Percentiles rank a stretch among this genome's conserved stretches.
These are phyloP conservation scores for Neoniphon sammara DNA, from an alignment of 2,797 vertebrate species.

Conservation along the genomic window DNA sequence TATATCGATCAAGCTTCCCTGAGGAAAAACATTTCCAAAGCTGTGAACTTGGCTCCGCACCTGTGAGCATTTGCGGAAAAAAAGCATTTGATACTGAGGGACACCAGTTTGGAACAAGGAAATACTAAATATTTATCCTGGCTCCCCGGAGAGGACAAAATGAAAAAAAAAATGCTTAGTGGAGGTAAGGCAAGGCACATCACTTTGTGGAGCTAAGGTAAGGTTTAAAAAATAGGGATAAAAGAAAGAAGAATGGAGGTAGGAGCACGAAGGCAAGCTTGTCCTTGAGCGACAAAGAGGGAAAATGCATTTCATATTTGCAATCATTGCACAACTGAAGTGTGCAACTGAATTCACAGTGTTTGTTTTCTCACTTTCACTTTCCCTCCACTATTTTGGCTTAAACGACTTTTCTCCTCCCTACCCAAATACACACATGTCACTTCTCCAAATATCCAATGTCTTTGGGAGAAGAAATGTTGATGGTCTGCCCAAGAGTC, in stretches of 20 bases:
- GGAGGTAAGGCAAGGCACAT: constrained; percentile 35
- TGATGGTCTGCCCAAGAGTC: constrained; percentile 66
- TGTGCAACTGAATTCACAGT: constrained; percentile 52
- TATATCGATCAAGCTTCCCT: constrained; percentile 58
- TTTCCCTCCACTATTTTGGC: constrained; percentile 67
- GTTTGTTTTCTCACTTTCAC: constrained; percentile 73
- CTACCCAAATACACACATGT: constrained; percentile 75
- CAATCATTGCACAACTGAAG: constrained; percentile 60
- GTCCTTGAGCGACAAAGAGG: constrained; percentile 59
- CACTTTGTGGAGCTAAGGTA: constrained; percentile 14
- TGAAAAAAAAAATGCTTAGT: constrained; percentile 33
- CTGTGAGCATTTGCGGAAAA: constrained; percentile 52
- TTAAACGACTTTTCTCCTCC: constrained; percentile 68
- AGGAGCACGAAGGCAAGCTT: constrained; percentile 25
- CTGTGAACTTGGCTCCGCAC: constrained; percentile 42
- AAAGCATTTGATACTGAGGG: constrained; percentile 46
- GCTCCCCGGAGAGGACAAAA: constrained; percentile 38
- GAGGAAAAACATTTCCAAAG: constrained; percentile 61
- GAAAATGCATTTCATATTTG: constrained; percentile 66
- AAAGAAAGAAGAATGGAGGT: constrained; percentile 33
- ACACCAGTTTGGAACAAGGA: constrained; percentile 57
- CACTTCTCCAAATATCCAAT: constrained; percentile 70
- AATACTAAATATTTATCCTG: constrained; percentile 65
- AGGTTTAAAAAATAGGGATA: constrained; percentile 33
- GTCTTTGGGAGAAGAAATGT: constrained; percentile 69